Evolutionary conservation across 2,888 invertebrate genomes (phyloP), one percentile per base, ranked within the genome.

Genomic region (Amphipyra tragopoginis): DNA sequence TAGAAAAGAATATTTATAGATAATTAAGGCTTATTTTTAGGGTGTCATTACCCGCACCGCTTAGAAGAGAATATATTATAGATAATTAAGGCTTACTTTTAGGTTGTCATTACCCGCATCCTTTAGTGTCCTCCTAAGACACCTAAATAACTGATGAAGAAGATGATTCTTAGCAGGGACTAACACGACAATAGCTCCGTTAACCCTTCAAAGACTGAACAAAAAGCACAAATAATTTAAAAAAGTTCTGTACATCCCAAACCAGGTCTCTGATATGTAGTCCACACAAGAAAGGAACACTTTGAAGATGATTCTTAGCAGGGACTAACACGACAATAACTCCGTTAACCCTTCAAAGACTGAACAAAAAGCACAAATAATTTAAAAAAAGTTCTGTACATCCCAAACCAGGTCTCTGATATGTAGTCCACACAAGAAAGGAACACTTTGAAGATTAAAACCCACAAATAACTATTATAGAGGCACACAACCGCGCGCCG

Each of bases 361-460:
- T 6, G 3, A 13, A 6, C 9, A 0, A 4, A 9, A n/a, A n/a
- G n/a, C n/a, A n/a, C n/a, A n/a, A 36, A 15, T 9, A 1, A 8
- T 39, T 36, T 36, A 11, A 1, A 5, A 7, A 36, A 36, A 36
- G 10, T 36, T 48, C 11, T 9, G 26, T 13, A 8, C 21, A 33
- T 36, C 5, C 29, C 10, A 36, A 50, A 43, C 14, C 39, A 51
- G 38, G 29, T 48, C 8, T 44, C 10, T 10, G 14, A 43, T 52
- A 58, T 47, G 39, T 54, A 63, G 33, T 60, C 34, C 11, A 39
- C 13, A 58, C 47, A 65, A 56, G 55, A 55, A 70, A 59, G 52
- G 6, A 34, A 58, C 77, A 78, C 72, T 79, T 75, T 59, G 60
- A 14, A 77, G 67, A 75, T 77, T 75, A 77, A 75, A 77, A 65